Conservation (phyloP, 2,113 vertebrate species). For the Elanus axillaris region DNA sequence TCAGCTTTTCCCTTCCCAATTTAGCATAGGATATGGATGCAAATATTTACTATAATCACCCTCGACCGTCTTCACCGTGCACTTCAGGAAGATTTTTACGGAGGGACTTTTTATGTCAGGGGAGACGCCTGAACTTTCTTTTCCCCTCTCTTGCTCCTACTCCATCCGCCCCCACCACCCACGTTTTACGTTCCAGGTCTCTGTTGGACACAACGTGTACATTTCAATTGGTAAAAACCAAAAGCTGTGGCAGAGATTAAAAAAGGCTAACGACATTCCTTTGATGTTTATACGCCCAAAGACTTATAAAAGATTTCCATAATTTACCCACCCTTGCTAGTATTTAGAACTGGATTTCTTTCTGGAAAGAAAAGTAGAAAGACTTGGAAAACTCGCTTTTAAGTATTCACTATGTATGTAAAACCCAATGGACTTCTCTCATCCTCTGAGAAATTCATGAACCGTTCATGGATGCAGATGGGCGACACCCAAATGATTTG, state of each 20-base stretch:
- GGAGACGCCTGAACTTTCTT: not conserved
- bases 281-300: constrained; percentile 71
- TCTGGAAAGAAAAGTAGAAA: constrained; percentile 65
- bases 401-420: constrained; percentile 51
- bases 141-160: not conserved
- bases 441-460: constrained; percentile 40
- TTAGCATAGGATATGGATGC: not conserved
- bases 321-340: constrained; percentile 64
- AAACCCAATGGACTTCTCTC: constrained; percentile 40
- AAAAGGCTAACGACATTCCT: constrained; percentile 60
- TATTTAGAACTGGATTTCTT: constrained; percentile 70
- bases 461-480: constrained; percentile 9
- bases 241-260: constrained; percentile 64
- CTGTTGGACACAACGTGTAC: not conserved
- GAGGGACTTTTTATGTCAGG: not conserved
- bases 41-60: not conserved
- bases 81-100: not conserved
- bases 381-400: constrained; percentile 64
- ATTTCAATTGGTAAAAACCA: constrained; percentile 39
- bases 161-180: not conserved
- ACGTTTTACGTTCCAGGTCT: not conserved
- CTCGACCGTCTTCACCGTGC: fast-evolving
- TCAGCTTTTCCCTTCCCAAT: not conserved
- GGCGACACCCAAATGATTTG: not conserved
- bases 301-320: constrained; percentile 73